Evolutionary conservation across 64 coral and sea anemone species (phyloP), one percentile per base, ranked within the genome.

Genomic region (Anthopleura sola): DNA sequence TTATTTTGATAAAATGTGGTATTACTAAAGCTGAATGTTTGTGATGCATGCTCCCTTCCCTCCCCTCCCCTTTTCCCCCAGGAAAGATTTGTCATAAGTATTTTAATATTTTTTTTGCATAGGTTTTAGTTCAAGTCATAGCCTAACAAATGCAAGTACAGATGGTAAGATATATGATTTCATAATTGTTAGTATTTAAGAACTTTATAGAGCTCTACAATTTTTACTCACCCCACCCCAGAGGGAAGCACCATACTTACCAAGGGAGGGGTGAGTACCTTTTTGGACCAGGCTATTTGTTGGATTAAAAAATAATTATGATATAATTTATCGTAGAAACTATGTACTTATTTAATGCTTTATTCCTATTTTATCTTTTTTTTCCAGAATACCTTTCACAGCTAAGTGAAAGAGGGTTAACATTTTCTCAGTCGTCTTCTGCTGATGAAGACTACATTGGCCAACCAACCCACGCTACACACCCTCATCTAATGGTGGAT

Each of bases 401-500:
- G 36, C 90, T 88, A 3, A 78, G 85, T 48, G 49, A 87, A 76
- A 95, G 82, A 81, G 89, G 93, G 10, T 36, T 53, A 3, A 47
- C 23, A 36, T 95, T 82, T 91, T 75, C 49, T 58, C 26, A 75
- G 38, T 57, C 84, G 32, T 50, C 20, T 78, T 49, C 74, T 7
- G 87, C 88, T 58, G 86, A 89, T 74, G 38, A 76, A 6, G 71
- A 82, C 23, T 86, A 87, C 18, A 96, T 98, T 58, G 96, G 96
- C 55, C 96, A 98, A 51, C 92, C 96, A 32, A 98, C 82, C 18
- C 62, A 85, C 9, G 86, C 80, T 9, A 94, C 96, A 33, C 96
- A 98, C 36, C 96, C 92, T 3, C 96, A 98, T 18, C 39, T 98
- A 17, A 24, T 98, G 75, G 54, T 75, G 20, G 75, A 90, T 51